Conservation (phyloP, 2,113 vertebrate species). For the Onychorhynchus coronatus region DNA sequence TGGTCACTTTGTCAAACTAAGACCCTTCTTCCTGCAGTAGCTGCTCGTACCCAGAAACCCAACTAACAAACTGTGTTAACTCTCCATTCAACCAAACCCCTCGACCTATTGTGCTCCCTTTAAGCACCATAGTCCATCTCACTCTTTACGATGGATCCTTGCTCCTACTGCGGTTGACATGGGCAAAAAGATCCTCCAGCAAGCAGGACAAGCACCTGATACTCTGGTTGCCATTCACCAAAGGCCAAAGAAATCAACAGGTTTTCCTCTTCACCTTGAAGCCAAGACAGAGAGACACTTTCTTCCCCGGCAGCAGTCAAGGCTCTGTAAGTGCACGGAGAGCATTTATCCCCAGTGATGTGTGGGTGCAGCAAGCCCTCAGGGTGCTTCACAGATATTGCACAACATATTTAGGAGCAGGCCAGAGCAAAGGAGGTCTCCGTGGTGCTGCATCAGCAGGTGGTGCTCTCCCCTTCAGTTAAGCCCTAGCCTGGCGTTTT, state of each 20-base stretch:
- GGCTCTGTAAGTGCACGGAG: background rate
- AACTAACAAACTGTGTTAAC: accelerated
- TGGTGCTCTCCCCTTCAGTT: constrained; percentile 38
- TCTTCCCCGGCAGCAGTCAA: background rate
- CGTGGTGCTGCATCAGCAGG: background rate
- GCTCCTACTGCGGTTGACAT: background rate
- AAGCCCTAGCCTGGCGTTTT: background rate
- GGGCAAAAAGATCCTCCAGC: background rate
- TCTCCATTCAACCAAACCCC: background rate
- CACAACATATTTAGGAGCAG: background rate
- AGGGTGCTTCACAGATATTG: background rate
- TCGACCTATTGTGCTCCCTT: background rate
- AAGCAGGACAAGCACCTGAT: background rate
- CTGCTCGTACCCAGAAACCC: background rate
- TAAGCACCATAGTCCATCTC: background rate
- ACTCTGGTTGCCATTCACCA: accelerated
- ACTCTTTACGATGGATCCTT: background rate
- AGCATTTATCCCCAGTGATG: accelerated
- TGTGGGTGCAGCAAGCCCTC: background rate
- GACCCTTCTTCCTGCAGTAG: background rate
- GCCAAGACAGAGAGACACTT: background rate
- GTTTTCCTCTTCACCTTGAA: background rate
- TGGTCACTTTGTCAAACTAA: background rate
- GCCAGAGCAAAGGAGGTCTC: background rate
- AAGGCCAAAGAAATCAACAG: background rate